phyloP scores from a whole-genome alignment of 2,888 invertebrate species.

The Drosophila villosipedis region DNA sequence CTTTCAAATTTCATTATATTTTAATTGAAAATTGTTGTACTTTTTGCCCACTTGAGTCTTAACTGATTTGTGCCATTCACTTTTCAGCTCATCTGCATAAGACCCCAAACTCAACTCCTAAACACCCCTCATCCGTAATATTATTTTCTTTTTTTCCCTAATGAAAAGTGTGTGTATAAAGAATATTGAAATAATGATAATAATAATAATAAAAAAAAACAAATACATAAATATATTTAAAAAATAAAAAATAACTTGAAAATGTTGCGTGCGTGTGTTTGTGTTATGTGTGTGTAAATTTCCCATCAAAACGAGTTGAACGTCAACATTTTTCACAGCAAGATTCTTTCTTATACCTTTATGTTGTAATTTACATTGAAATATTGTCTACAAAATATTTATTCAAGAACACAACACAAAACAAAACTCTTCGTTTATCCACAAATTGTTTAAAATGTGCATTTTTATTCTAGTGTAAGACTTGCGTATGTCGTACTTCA shows the following conservation, averaged over 20 bases:
- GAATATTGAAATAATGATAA: slow-evolving; percentile 38
- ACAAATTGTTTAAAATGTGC: slow-evolving; percentile 60
- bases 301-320: slow-evolving; percentile 43
- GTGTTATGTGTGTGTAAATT: slow-evolving; percentile 15
- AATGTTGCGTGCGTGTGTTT: slow-evolving; percentile 22
- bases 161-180: slow-evolving; percentile 37
- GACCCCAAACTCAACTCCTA: background rate
- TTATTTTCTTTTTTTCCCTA: slow-evolving; percentile 23
- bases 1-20: slow-evolving; percentile 73
- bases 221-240: slow-evolving; percentile 23
- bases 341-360: slow-evolving; percentile 53
- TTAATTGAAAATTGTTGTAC: slow-evolving; percentile 68
- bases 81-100: slow-evolving; percentile 54
- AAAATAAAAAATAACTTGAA: slow-evolving; percentile 27
- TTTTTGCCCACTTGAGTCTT: slow-evolving; percentile 45
- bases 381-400: slow-evolving; percentile 73
- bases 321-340: slow-evolving; percentile 36
- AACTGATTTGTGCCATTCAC: slow-evolving; percentile 59
- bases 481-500: background rate
- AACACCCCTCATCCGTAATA: slow-evolving; percentile 13
- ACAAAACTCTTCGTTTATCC: slow-evolving; percentile 58
- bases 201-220: slow-evolving; percentile 24
- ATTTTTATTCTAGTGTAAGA: slow-evolving; percentile 75
- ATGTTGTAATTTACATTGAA: slow-evolving; percentile 72
- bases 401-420: slow-evolving; percentile 62